Evolutionary conservation across 2,888 invertebrate genomes (phyloP).

Genomic region (Syrphus vitripennis): DNA sequence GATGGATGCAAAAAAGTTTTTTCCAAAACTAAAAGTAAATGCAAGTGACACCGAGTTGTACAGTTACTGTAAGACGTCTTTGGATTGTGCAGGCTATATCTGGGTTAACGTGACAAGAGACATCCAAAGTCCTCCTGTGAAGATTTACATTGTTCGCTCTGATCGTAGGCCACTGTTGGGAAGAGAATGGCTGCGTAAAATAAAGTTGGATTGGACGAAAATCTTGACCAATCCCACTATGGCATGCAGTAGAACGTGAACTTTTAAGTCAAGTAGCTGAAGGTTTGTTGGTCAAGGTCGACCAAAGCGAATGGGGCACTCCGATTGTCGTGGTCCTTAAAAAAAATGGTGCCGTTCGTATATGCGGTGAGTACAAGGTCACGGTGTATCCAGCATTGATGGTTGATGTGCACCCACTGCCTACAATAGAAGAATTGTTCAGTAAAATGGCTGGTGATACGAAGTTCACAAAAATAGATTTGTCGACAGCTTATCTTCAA

Average conservation of each 20-base stretch:
- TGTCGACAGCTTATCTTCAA: constrained; percentile 77
- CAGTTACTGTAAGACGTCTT: constrained; percentile 50
- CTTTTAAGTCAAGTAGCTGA: constrained; percentile 55
- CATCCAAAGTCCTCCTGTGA: neutral
- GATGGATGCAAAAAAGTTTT: constrained; percentile 44
- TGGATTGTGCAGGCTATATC: constrained; percentile 41
- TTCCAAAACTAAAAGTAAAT: constrained; percentile 22
- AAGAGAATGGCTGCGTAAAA: constrained; percentile 41
- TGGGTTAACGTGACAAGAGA: constrained; percentile 12
- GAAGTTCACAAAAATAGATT: constrained; percentile 74
- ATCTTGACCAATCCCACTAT: constrained; percentile 62
- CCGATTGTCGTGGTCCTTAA: constrained; percentile 76
- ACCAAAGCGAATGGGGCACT: constrained; percentile 75
- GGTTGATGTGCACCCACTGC: constrained; percentile 74
- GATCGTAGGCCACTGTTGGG: constrained; percentile 55
- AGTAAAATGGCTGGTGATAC: constrained; percentile 71
- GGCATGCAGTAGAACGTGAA: constrained; percentile 58
- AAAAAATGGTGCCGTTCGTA: constrained; percentile 72
- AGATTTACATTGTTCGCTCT: constrained; percentile 51
- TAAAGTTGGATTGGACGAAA: constrained; percentile 43
- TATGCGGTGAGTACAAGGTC: constrained; percentile 73
- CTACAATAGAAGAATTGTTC: constrained; percentile 73
- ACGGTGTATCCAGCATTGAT: constrained; percentile 73
- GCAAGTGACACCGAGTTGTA: constrained; percentile 41
- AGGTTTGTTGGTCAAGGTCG: constrained; percentile 47